phyloP scores from a whole-genome alignment of 1,140 invertebrate species.

The Zaprionus camerounensis region DNA sequence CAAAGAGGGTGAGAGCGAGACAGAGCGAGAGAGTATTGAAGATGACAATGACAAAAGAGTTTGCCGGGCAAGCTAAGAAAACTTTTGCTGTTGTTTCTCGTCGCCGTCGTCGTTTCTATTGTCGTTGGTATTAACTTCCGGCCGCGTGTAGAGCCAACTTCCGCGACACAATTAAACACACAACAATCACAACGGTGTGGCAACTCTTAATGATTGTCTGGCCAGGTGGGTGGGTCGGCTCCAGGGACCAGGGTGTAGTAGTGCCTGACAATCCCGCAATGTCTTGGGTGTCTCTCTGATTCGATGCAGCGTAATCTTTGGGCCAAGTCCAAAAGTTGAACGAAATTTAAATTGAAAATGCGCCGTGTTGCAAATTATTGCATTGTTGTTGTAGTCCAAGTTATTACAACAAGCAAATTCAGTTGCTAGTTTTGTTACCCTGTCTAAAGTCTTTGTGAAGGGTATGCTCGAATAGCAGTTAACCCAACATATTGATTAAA shows the following conservation, averaged over 20 bases:
- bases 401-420: not conserved
- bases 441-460: not conserved
- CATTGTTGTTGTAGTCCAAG: not conserved
- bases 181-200: constrained; percentile 44
- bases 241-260: too few relatives aligned
- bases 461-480: not conserved
- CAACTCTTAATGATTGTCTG: constrained; percentile 28
- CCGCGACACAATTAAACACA: constrained; percentile 71
- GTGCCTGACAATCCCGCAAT: not conserved
- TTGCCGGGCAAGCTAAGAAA: constrained; percentile 65
- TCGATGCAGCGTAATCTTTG: not conserved
- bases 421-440: not conserved
- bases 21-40: not conserved
- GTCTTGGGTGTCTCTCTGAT: not conserved
- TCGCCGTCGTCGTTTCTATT: constrained; percentile 3
- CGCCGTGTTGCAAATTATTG: constrained; percentile 1
- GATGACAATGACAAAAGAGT: constrained; percentile 50
- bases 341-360: constrained; percentile 9
- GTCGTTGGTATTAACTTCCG: constrained; percentile 56
- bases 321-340: not conserved
- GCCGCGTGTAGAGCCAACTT: constrained; percentile 68
- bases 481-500: too few relatives aligned
- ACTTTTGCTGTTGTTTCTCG: constrained; percentile 36
- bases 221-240: not conserved
- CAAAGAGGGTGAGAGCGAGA: not conserved